Evolutionary conservation across 2,888 invertebrate genomes (phyloP).

Genomic region (Diarsia mendica): DNA sequence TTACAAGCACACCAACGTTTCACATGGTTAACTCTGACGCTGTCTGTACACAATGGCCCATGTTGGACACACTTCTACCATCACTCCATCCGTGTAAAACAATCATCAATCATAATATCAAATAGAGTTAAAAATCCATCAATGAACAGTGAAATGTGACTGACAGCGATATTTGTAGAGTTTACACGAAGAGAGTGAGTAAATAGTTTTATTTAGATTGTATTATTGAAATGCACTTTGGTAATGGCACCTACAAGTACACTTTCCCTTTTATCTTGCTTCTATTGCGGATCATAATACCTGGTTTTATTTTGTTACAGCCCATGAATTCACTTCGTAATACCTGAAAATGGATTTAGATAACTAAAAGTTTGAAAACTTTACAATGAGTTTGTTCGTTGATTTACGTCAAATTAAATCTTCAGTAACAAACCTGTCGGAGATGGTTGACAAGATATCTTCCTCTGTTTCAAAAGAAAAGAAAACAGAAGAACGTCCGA

Average conservation of each 20-base stretch:
- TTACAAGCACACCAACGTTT: slow-evolving; percentile 45
- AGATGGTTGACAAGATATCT: slow-evolving; percentile 88
- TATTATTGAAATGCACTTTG: slow-evolving; percentile 9
- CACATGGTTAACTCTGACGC: slow-evolving; percentile 54
- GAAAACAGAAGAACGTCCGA: slow-evolving; percentile 72
- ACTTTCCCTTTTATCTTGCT: background rate
- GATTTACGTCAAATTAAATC: slow-evolving; percentile 88
- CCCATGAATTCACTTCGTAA: slow-evolving; percentile 1
- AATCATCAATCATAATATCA: slow-evolving; percentile 50
- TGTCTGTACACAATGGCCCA: slow-evolving; percentile 44
- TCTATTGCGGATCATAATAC: background rate
- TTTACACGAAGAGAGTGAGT: slow-evolving; percentile 24
- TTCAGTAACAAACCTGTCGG: slow-evolving; percentile 86
- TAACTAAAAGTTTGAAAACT: slow-evolving; percentile 17
- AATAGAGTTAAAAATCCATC: slow-evolving; percentile 42
- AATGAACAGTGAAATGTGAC: slow-evolving; percentile 31
- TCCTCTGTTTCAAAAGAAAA: slow-evolving; percentile 78
- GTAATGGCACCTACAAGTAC: background rate
- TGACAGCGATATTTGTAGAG: slow-evolving; percentile 15
- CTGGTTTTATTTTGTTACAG: slow-evolving; percentile 60
- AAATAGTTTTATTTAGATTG: slow-evolving; percentile 5
- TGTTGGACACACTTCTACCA: slow-evolving; percentile 45
- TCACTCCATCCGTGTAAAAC: slow-evolving; percentile 26
- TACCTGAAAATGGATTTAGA: slow-evolving; percentile 61
- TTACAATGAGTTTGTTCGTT: slow-evolving; percentile 87